Conservation (phyloP, 2,113 vertebrate species). For the Entelurus aequoreus region DNA sequence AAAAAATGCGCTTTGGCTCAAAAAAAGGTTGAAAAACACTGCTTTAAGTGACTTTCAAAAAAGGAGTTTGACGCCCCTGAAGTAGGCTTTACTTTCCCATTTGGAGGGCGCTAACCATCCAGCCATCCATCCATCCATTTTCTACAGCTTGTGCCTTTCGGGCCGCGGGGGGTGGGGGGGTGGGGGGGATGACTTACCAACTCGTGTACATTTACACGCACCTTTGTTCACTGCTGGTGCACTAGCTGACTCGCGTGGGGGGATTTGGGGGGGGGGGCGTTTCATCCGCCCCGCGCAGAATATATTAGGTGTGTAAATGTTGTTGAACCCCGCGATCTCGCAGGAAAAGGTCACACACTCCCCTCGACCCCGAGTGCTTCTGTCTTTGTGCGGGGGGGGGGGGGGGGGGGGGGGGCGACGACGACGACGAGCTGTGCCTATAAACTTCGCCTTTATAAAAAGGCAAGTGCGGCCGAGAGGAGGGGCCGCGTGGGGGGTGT, state of each 20-base stretch:
- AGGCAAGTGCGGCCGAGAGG: slow-evolving; percentile 74
- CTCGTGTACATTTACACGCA: background rate
- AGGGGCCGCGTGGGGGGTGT: slow-evolving; percentile 54
- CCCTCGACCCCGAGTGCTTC: slow-evolving; percentile 77
- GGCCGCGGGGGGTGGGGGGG: no score
- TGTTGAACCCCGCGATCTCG: slow-evolving; percentile 75
- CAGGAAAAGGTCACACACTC: slow-evolving; percentile 79
- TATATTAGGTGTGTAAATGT: slow-evolving; percentile 82
- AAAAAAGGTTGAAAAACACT: no score
- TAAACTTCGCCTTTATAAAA: slow-evolving; percentile 80
- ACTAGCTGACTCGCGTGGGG: slow-evolving; percentile 40
- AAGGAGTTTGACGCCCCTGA: no score
- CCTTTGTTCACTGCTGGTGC: slow-evolving; percentile 59
- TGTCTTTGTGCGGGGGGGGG: slow-evolving; percentile 73
- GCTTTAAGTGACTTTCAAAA: no score
- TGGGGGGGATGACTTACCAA: no score
- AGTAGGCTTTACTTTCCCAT: no score
- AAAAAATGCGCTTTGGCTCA: no score
- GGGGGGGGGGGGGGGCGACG: no score
- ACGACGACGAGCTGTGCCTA: slow-evolving; percentile 74
- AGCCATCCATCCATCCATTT: no score
- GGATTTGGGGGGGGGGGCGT: slow-evolving; percentile 35
- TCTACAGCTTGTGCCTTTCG: no score
- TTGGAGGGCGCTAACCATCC: no score
- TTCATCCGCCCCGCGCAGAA: slow-evolving; percentile 74